Evolutionary conservation across 1,140 invertebrate genomes (phyloP), one percentile per base, ranked within the genome.

Genomic region (Platorchestia sp.): DNA sequence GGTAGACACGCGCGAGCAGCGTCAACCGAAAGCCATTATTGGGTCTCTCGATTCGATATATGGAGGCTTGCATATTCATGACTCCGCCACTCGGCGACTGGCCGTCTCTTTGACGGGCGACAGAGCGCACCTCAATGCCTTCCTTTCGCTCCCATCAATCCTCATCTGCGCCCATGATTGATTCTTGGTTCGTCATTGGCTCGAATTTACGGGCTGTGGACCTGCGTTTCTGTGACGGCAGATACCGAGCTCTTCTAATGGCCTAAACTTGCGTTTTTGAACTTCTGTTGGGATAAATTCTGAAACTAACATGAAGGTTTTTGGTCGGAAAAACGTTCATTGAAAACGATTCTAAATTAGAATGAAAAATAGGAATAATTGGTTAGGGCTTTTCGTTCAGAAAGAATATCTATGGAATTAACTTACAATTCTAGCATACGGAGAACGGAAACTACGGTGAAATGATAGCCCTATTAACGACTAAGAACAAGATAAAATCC

Each of bases 81-180:
- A 89, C 87, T 41, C 41, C 87, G 87, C 87, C 87, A 89, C n/a
- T 89, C 87, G 41, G 59, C 59, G 59, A 75, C 14, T 36, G 59
- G 87, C 36, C 87, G 87, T 89, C 87, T 42, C 87, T 89, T 89
- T 89, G 87, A 89, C 87, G 87, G 87, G 87, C 87, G 87, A 89
- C 87, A 89, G 87, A 41, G 87, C 87, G 87, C 87, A 89, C 87
- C 87, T 89, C 87, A 89, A 89, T 89, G 87, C 87, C 87, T 89
- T 89, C 87, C 87, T 89, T 89, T 89, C 41, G 41, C 16, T 41
- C 87, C 87, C 87, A 89, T 89, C 87, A 89, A 89, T 89, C 41
- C 87, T 89, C 87, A 89, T 89, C 87, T 89, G 87, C 87, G 41
- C 41, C 87, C 87, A 89, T 89, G 87, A 89, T 89, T 89, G 87